Evolutionary conservation across 2,888 invertebrate genomes (phyloP).

Genomic region (Thymelicus sylvestris): DNA sequence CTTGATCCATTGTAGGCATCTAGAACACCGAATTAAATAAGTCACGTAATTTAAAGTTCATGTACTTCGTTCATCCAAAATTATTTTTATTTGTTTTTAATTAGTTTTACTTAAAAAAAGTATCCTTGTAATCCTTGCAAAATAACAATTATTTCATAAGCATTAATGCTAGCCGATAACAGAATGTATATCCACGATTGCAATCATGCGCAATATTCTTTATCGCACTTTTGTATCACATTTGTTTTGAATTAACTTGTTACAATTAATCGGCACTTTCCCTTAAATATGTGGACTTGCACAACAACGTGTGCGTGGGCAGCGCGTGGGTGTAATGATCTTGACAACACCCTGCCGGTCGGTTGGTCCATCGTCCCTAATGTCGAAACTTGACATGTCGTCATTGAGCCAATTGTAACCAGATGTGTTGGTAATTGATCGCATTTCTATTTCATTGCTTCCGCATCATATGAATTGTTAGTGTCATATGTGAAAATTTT

Average conservation of each 20-base stretch:
- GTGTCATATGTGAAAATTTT: no score
- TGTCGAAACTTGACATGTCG: conserved; percentile 32
- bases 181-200: background rate
- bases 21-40: no score
- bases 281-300: conserved; percentile 45
- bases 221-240: conserved; percentile 16
- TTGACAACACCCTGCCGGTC: conserved; percentile 45
- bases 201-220: conserved; percentile 9
- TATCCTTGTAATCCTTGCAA: conserved; percentile 3
- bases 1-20: no score
- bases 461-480: conserved; percentile 5
- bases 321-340: conserved; percentile 50
- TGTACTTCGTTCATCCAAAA: no score
- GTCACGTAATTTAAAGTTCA: no score
- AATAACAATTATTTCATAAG: conserved; percentile 2
- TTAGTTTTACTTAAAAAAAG: background rate
- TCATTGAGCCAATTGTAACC: conserved; percentile 3
- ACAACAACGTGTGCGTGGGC: conserved; percentile 46
- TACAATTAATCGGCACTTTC: conserved; percentile 48
- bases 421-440: conserved; percentile 19
- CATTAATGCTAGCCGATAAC: background rate
- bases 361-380: conserved; percentile 43
- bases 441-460: conserved; percentile 13
- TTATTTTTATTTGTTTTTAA: no score
- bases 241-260: conserved; percentile 30